Conservation (phyloP, 2,113 vertebrate species). For the Erythrocercus mccallii region DNA sequence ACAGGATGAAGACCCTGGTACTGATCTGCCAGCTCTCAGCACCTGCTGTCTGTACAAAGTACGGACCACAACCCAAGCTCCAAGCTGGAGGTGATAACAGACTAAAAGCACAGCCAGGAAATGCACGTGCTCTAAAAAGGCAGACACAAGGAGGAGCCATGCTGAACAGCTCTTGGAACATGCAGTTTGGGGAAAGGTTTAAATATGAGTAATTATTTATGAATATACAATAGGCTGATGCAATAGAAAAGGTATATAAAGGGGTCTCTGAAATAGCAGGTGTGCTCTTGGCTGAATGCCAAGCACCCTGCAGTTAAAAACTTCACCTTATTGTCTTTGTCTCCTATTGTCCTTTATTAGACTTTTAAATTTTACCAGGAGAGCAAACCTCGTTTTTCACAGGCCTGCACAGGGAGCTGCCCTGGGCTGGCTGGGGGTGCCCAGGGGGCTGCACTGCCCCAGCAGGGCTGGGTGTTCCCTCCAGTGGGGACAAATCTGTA, state of each 20-base stretch:
- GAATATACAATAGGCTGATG: background rate
- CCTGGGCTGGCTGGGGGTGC: fast-evolving
- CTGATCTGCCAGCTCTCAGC: background rate
- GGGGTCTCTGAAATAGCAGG: background rate
- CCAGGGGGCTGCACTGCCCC: background rate
- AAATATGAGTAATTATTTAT: background rate
- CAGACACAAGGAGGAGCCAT: too few relatives aligned
- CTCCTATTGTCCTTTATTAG: background rate
- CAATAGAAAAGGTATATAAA: too few relatives aligned
- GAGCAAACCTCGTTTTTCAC: background rate
- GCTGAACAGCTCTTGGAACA: background rate
- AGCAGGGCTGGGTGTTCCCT: fast-evolving
- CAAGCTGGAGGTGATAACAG: background rate
- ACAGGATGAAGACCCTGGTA: too few relatives aligned
- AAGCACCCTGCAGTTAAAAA: background rate
- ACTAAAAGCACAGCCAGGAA: background rate
- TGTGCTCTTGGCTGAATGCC: too few relatives aligned
- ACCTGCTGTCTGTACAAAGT: background rate
- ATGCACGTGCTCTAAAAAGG: background rate
- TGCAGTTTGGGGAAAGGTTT: background rate
- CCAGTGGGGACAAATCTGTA: background rate
- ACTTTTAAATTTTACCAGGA: background rate
- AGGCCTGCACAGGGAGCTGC: fast-evolving
- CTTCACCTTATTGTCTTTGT: background rate
- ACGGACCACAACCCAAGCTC: background rate